A percentile compares a stretch with the other conserved stretches of the same genome.
Evolutionary conservation across 2,797 vertebrate species (phyloP).

Genomic region (Philypnodon macrostomus): DNA sequence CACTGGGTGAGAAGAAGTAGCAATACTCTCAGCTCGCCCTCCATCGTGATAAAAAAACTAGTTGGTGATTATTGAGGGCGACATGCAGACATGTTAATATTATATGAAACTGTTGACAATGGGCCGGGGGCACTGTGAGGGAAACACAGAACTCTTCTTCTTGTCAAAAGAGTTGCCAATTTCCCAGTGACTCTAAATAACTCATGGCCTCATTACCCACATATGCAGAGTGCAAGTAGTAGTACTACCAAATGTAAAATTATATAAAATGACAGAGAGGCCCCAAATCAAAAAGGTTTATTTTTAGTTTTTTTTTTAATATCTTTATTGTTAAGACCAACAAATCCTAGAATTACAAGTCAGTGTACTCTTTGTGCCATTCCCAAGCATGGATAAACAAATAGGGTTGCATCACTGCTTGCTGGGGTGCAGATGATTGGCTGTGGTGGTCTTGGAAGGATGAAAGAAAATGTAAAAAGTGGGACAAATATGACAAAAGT

Average conservation of each 20-base stretch:
- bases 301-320: too few species aligned
- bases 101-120: constrained; percentile 74
- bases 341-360: too few species aligned
- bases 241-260: constrained; percentile 53
- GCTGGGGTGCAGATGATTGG: too few species aligned
- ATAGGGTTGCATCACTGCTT: too few species aligned
- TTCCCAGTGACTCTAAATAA: constrained; percentile 68
- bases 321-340: too few species aligned
- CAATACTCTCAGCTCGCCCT: constrained; percentile 36
- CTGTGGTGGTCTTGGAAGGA: too few species aligned
- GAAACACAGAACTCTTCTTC: constrained; percentile 28
- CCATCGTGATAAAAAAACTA: constrained; percentile 23
- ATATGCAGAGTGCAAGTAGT: constrained; percentile 45
- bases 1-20: constrained; percentile 52
- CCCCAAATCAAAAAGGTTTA: too few species aligned
- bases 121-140: constrained; percentile 53
- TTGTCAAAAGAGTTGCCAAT: constrained; percentile 27
- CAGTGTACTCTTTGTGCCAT: too few species aligned
- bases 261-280: too few species aligned
- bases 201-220: constrained; percentile 75
- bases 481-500: too few species aligned
- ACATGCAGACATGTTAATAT: constrained; percentile 67
- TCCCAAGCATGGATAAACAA: too few species aligned
- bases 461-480: too few species aligned
- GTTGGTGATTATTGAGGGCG: constrained; percentile 52